Conservation (phyloP, 2,888 invertebrate genomes). For the Notodonta ziczac region DNA sequence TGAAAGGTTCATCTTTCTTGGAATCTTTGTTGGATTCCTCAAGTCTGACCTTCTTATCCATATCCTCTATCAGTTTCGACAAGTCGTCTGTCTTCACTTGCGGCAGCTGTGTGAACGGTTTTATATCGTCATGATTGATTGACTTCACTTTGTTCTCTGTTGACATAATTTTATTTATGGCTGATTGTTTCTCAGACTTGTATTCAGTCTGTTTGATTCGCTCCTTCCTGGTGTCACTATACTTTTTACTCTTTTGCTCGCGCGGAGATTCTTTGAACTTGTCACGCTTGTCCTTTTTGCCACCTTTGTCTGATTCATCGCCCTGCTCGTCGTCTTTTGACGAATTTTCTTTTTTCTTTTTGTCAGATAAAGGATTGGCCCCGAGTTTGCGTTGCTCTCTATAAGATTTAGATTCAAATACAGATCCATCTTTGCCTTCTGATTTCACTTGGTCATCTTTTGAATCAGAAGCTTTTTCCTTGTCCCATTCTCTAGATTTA, state of each 20-base stretch:
- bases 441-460: slow-evolving; percentile 66
- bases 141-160: slow-evolving; percentile 68
- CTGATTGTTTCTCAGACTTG: slow-evolving; percentile 72
- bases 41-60: slow-evolving; percentile 73
- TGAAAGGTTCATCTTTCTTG: slow-evolving; percentile 63
- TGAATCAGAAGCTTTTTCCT: slow-evolving; percentile 62
- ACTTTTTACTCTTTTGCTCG: slow-evolving; percentile 78
- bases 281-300: slow-evolving; percentile 71
- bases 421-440: slow-evolving; percentile 64
- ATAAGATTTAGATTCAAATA: slow-evolving; percentile 74
- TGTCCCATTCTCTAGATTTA: slow-evolving; percentile 78
- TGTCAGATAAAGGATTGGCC: slow-evolving; percentile 66
- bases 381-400: slow-evolving; percentile 71
- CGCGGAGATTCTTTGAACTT: slow-evolving; percentile 75
- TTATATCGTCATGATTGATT: slow-evolving; percentile 72
- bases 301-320: slow-evolving; percentile 69
- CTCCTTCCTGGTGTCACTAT: slow-evolving; percentile 79
- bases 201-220: slow-evolving; percentile 66
- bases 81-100: slow-evolving; percentile 80
- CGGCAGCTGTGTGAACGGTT: slow-evolving; percentile 80
- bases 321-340: slow-evolving; percentile 70
- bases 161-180: slow-evolving; percentile 66
- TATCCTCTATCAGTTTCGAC: slow-evolving; percentile 73
- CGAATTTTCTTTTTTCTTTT: slow-evolving; percentile 73
- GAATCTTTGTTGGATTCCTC: slow-evolving; percentile 58